Conservation (phyloP, 2,888 invertebrate genomes). For the Drosophila conformis region DNA sequence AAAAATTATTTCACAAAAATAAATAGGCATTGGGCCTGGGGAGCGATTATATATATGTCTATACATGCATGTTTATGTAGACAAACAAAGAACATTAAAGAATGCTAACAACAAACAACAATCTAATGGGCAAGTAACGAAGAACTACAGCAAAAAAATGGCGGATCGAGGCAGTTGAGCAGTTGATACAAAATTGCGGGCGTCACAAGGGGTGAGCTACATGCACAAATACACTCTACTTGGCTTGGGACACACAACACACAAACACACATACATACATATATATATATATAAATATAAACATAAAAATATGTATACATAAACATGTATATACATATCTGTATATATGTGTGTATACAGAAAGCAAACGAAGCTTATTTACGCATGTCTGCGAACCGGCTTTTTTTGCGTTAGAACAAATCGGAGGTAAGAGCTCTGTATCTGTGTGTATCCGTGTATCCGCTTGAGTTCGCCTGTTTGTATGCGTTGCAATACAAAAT, state of each 20-base stretch:
- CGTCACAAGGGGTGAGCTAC: neutral
- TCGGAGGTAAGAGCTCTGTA: conserved; percentile 1
- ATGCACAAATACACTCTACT: neutral
- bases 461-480: neutral
- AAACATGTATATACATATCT: conserved; percentile 11
- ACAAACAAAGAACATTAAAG: conserved; percentile 38
- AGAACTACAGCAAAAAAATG: conserved; percentile 47
- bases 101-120: conserved; percentile 40
- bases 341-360: conserved; percentile 6
- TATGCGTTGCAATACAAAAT: conserved; percentile 72
- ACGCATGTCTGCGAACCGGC: conserved; percentile 79
- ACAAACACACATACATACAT: conserved; percentile 15
- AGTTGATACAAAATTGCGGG: conserved; percentile 11
- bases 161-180: conserved; percentile 46
- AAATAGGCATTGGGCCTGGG: conserved; percentile 21
- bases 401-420: conserved; percentile 67
- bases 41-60: conserved; percentile 13
- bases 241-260: neutral
- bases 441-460: conserved; percentile 46
- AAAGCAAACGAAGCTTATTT: conserved; percentile 36
- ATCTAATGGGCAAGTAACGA: conserved; percentile 20
- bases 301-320: conserved; percentile 6
- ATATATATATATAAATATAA: conserved; percentile 8
- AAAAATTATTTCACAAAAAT: conserved; percentile 32
- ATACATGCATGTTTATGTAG: conserved; percentile 17